A percentile compares a stretch with the other conserved stretches of the same genome.
Conservation (phyloP, 2,888 invertebrate species). For the Clivina fossor region DNA sequence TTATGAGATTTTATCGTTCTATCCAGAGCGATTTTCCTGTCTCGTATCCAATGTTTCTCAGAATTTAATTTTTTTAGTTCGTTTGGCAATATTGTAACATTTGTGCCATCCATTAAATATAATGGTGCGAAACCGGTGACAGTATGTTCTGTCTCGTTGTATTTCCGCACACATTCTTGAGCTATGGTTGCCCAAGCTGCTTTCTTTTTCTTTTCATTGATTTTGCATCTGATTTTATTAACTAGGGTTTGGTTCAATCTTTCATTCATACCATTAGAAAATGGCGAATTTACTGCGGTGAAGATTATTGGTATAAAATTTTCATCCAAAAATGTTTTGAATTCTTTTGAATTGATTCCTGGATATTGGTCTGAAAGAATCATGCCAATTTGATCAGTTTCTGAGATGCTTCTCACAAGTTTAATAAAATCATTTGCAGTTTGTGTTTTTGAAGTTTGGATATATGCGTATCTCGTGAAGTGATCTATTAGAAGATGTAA, state of each 20-base stretch:
- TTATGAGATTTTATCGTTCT: constrained; percentile 37
- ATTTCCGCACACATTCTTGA: constrained; percentile 40
- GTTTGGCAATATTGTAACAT: constrained; percentile 34
- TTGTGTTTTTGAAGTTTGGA: constrained; percentile 42
- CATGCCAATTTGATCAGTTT: constrained; percentile 40
- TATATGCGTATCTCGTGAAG: constrained; percentile 42
- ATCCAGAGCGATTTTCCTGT: constrained; percentile 36
- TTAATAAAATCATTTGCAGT: constrained; percentile 42
- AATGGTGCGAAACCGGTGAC: constrained; percentile 39
- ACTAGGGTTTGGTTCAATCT: constrained; percentile 37
- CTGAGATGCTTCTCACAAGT: constrained; percentile 36
- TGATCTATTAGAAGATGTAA: constrained; percentile 41
- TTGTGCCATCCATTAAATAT: constrained; percentile 37
- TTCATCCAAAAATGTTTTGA: constrained; percentile 42
- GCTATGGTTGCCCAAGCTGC: constrained; percentile 39
- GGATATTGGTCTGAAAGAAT: constrained; percentile 46
- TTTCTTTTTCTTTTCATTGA: constrained; percentile 39
- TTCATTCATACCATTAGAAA: constrained; percentile 42
- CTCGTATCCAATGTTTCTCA: constrained; percentile 5
- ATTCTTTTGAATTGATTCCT: constrained; percentile 45
- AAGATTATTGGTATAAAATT: constrained; percentile 36
- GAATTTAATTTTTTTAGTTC: constrained; percentile 31
- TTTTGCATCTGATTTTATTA: constrained; percentile 39
- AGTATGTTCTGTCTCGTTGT: constrained; percentile 43
- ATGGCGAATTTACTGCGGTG: constrained; percentile 41